phyloP scores from a whole-genome alignment of 2,797 vertebrate species.

The Gallirallus australis region DNA sequence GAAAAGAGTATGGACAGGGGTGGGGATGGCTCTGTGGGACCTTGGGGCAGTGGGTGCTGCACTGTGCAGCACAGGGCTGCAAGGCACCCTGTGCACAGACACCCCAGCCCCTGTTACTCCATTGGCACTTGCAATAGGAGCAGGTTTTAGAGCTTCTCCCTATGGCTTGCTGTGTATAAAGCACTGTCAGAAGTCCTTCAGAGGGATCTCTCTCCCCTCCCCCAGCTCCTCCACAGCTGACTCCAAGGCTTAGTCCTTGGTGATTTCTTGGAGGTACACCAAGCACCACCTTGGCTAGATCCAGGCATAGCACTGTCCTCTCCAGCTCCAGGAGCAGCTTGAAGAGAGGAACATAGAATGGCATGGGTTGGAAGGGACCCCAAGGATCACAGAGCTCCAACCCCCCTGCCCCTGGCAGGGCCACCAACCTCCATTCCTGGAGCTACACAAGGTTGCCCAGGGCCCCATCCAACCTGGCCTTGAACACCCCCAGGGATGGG shows the following conservation, averaged over 20 bases:
- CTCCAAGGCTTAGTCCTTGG: neutral
- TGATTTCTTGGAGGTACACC: neutral
- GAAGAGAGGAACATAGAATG: too few relatives aligned
- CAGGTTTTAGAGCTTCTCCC: neutral
- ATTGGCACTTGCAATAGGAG: neutral
- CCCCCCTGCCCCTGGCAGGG: too few relatives aligned
- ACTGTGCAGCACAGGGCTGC: rapidly evolving
- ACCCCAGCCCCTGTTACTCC: neutral
- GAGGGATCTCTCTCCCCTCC: neutral
- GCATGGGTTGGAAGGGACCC: too few relatives aligned
- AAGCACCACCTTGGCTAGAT: neutral
- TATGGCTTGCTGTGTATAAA: neutral
- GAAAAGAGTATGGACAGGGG: rapidly evolving
- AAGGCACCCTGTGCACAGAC: neutral
- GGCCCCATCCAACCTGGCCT: too few relatives aligned
- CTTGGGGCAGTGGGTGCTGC: neutral
- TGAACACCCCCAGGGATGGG: too few relatives aligned
- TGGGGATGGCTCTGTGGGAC: neutral
- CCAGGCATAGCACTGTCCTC: neutral
- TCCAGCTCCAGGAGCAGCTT: neutral
- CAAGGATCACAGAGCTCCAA: too few relatives aligned
- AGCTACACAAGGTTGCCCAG: too few relatives aligned
- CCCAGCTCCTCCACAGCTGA: neutral
- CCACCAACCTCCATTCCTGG: too few relatives aligned
- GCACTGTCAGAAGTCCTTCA: neutral